Evolutionary conservation across 37 sponge, comb jelly and placozoan species (phyloP).

Genomic region (Oopsacas minuta): DNA sequence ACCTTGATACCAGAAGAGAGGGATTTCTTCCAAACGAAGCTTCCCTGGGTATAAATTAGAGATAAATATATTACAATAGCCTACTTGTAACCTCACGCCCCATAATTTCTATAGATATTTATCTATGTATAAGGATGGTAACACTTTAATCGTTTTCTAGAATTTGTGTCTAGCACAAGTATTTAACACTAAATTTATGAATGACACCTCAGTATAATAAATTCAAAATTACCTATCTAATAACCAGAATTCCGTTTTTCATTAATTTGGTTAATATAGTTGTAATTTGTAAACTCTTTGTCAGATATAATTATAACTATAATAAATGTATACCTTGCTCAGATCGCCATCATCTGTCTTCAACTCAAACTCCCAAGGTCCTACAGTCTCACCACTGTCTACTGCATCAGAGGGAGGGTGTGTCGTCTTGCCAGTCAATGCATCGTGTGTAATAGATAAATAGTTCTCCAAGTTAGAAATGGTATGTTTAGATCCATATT

Average conservation of each 20-base stretch:
- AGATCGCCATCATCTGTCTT: neutral
- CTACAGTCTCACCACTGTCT: neutral
- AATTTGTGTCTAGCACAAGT: too few species aligned
- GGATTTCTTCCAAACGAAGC: neutral
- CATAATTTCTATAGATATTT: too few species aligned
- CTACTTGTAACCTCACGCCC: too few species aligned
- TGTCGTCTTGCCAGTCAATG: neutral
- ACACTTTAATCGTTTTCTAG: too few species aligned
- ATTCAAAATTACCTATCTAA: neutral
- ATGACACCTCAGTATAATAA: neutral
- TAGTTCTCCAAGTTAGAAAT: neutral
- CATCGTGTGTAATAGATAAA: neutral
- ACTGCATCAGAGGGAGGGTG: neutral
- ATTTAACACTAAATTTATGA: too few species aligned
- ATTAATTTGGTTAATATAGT: too few species aligned
- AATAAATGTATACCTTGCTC: neutral
- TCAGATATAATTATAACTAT: neutral
- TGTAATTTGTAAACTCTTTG: too few species aligned
- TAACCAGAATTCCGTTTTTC: too few species aligned
- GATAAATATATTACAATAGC: too few species aligned
- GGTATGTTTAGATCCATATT: neutral
- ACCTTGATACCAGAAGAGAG: constrained; percentile 11
- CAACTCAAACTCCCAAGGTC: neutral
- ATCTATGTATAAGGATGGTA: too few species aligned
- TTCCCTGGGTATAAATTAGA: neutral